Base-by-base conservation (phyloP, 2,113 vertebrate genomes). In the Dipodomys merriami region DNA sequence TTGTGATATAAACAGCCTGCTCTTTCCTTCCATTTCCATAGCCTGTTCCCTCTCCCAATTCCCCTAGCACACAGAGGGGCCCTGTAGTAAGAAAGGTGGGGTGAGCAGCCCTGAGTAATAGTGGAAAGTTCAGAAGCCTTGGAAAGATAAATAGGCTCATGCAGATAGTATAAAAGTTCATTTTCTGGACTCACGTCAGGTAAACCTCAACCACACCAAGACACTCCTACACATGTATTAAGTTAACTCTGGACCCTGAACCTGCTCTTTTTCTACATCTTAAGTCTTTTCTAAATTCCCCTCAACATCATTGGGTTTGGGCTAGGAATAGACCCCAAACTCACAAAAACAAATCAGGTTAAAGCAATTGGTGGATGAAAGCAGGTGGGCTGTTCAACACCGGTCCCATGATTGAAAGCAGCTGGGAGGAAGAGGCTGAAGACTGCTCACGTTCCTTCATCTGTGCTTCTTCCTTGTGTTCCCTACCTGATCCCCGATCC, bases 101-200 rank as follows among this genome's bases (percentile, higher is more conserved):
- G 92, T 90, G 2, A 90, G 81, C 95, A 16, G 74, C 93, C 95
- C 96, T 96, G 96, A 97, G 97, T 96, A 98, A 96, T 94, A 96
- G 96, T 97, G 97, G 98, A 98, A 98, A 98, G 97, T 97, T 91
- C 96, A 53, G 97, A 98, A 95, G 89, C 95, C 90, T 97, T 93
- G 97, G 98, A 98, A 98, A 98, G 97, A 97, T 98, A 98, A 98
- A 98, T 97, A 98, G 96, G 90, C 87, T 93, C 23, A 97, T 94
- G 95, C 95, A 97, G 98, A 98, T 97, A 97, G 97, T 96, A 98
- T 98, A 98, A 98, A 98, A 98, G 97, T 98, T 91, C 97, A 96
- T 98, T 98, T 95, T 96, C 97, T 98, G 96, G 97, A 98, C 92
- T 84, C 88, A 84, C 65, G 16, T 97, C 98, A 98, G 98, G 97